Conservation (phyloP, 2,797 vertebrate genomes). For the Falco concolor region DNA sequence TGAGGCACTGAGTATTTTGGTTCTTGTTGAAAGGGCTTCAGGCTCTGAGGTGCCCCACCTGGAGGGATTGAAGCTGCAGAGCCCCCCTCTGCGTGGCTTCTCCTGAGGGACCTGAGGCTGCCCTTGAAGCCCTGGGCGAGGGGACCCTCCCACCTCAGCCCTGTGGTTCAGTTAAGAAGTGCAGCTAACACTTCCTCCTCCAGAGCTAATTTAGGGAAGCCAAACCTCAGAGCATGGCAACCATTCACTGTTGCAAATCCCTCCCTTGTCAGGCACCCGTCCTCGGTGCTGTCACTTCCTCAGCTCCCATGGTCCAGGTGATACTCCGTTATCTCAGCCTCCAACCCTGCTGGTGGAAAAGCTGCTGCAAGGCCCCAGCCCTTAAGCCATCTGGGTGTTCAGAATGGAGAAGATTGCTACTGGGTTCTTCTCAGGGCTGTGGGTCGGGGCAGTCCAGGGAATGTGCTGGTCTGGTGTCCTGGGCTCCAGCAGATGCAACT, state of each 20-base stretch:
- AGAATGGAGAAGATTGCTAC: not conserved
- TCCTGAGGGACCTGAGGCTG: not conserved
- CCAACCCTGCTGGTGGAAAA: not conserved
- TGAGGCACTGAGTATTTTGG: not conserved
- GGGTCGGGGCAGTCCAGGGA: not conserved
- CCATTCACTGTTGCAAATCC: not conserved
- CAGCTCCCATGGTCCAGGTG: not conserved
- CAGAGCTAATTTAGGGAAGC: constrained; percentile 25
- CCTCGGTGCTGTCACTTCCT: not conserved
- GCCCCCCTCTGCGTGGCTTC: not conserved
- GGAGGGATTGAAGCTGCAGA: not conserved
- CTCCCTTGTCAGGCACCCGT: not conserved
- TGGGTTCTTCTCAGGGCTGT: not conserved
- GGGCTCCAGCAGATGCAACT: not conserved
- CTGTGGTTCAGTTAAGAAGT: not conserved
- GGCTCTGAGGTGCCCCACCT: not conserved
- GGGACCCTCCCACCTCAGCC: not conserved
- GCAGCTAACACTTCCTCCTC: not conserved
- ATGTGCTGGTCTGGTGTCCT: not conserved
- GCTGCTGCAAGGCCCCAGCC: not conserved
- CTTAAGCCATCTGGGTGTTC: not conserved
- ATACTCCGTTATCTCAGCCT: not conserved
- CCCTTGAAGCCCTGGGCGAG: not conserved
- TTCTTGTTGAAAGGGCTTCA: not conserved
- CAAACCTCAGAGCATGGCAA: not conserved